Evolutionary conservation across 2,797 vertebrate genomes (phyloP).

Genomic region (Erpetoichthys calabaricus): DNA sequence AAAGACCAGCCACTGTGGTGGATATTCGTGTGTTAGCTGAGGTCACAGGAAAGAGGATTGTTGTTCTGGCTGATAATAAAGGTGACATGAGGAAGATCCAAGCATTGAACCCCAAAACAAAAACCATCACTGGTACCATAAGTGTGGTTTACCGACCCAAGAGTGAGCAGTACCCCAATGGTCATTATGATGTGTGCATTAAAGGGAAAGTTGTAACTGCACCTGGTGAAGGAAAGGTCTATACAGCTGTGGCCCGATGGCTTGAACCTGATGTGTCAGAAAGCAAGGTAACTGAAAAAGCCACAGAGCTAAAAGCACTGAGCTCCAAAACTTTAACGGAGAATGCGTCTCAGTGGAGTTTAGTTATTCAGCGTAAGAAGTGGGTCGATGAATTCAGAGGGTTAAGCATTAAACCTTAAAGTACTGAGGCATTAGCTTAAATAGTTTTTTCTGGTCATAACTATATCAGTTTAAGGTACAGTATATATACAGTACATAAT

Average conservation of each 20-base stretch:
- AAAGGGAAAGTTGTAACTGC: constrained; percentile 6
- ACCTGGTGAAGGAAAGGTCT: constrained; percentile 1
- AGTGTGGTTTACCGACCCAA: constrained; percentile 1
- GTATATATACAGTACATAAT: too few relatives aligned
- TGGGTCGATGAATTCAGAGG: constrained; percentile 3
- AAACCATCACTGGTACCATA: too few relatives aligned
- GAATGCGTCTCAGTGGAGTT: constrained; percentile 4
- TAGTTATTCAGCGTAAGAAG: constrained; percentile 4
- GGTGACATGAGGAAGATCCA: too few relatives aligned
- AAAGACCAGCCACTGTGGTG: too few relatives aligned
- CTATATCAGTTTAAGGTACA: too few relatives aligned
- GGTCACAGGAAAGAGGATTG: too few relatives aligned
- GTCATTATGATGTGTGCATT: constrained; percentile 15
- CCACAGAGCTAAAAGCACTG: background rate
- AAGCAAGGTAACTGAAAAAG: constrained; percentile 2
- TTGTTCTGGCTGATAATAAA: too few relatives aligned
- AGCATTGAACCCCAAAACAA: too few relatives aligned
- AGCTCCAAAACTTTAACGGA: constrained; percentile 7
- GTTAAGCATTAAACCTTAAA: background rate
- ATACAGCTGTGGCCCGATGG: constrained; percentile 12
- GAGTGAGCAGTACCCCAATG: constrained; percentile 7
- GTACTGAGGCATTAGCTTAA: too few relatives aligned
- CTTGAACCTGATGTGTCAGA: constrained; percentile 7
- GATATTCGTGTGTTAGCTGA: too few relatives aligned
- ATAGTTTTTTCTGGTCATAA: too few relatives aligned